These are phyloP conservation scores for Dicyrtoma fusca DNA, from an alignment of 2,888 invertebrate species.

Conservation along the genomic window DNA sequence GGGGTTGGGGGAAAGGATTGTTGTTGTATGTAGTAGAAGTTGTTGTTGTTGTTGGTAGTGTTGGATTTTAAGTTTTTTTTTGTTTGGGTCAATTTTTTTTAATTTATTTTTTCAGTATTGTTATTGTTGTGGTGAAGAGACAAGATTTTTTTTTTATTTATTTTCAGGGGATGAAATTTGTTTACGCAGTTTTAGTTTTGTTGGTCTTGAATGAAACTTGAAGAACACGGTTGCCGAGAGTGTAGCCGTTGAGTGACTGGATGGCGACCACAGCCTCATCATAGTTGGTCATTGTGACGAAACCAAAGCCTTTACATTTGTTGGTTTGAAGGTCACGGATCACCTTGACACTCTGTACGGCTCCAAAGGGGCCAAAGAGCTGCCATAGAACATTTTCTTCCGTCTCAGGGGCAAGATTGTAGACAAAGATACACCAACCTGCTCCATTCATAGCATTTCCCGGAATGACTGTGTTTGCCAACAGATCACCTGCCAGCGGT, in stretches of 20 bases:
- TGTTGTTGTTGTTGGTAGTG: too few species aligned
- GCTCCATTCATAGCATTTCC: constrained; percentile 84
- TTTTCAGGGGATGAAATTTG: neutral
- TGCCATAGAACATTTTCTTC: constrained; percentile 92
- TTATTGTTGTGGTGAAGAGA: neutral
- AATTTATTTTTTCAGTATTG: too few species aligned
- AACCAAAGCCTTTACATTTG: constrained; percentile 98
- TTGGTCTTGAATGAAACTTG: constrained; percentile 98
- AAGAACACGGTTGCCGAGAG: constrained; percentile 90
- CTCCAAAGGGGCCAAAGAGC: constrained; percentile 95
- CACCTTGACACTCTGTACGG: constrained; percentile 96
- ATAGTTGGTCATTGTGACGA: constrained; percentile 98
- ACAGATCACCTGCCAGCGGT: constrained; percentile 78
- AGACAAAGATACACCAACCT: constrained; percentile 92
- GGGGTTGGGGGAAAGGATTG: neutral
- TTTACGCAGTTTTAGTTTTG: constrained; percentile 70
- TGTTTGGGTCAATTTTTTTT: neutral
- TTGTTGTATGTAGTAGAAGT: too few species aligned
- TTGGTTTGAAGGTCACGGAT: constrained; percentile 93
- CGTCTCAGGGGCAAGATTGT: constrained; percentile 88
- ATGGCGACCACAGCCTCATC: constrained; percentile 96
- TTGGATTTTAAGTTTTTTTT: too few species aligned
- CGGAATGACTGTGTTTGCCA: constrained; percentile 78
- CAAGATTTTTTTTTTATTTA: neutral
- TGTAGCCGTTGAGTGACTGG: constrained; percentile 94